Evolutionary conservation across 2,888 invertebrate species (phyloP).

Genomic region (Zygogramma bicolorata): DNA sequence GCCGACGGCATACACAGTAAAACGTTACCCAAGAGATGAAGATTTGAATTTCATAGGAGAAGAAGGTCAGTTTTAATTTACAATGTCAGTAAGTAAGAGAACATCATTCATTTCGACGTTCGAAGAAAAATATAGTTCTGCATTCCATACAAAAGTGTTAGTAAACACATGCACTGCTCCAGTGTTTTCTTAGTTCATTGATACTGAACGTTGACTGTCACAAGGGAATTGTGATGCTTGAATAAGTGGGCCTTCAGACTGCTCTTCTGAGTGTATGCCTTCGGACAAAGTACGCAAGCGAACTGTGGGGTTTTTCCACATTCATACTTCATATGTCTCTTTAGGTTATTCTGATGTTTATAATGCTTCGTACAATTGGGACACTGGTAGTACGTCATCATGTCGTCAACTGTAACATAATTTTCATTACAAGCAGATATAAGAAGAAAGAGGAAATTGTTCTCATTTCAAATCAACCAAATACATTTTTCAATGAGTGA

Average conservation of each 20-base stretch:
- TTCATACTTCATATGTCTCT: constrained; percentile 38
- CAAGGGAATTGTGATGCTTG: background rate
- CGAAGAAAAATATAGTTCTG: too few species aligned
- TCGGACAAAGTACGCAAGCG: constrained; percentile 25
- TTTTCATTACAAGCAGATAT: too few species aligned
- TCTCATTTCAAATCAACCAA: too few species aligned
- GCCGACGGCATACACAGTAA: too few species aligned
- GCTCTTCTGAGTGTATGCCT: constrained; percentile 35
- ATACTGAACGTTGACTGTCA: background rate
- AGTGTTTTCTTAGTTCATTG: background rate
- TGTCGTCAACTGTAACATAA: background rate
- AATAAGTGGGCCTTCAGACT: constrained; percentile 50
- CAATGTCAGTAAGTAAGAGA: too few species aligned
- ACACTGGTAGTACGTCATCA: constrained; percentile 28
- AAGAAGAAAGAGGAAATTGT: too few species aligned
- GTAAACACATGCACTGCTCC: too few species aligned
- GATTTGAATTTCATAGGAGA: too few species aligned
- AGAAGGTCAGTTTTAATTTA: too few species aligned
- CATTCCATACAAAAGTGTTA: background rate
- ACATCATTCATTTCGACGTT: too few species aligned
- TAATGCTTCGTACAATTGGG: constrained; percentile 35
- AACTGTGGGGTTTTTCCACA: constrained; percentile 38
- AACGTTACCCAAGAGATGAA: too few species aligned
- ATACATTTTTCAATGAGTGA: too few species aligned
- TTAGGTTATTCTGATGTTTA: constrained; percentile 34